Base-by-base conservation (phyloP, 2,113 vertebrate genomes). In the Rhinolophus ferrumequinum region DNA sequence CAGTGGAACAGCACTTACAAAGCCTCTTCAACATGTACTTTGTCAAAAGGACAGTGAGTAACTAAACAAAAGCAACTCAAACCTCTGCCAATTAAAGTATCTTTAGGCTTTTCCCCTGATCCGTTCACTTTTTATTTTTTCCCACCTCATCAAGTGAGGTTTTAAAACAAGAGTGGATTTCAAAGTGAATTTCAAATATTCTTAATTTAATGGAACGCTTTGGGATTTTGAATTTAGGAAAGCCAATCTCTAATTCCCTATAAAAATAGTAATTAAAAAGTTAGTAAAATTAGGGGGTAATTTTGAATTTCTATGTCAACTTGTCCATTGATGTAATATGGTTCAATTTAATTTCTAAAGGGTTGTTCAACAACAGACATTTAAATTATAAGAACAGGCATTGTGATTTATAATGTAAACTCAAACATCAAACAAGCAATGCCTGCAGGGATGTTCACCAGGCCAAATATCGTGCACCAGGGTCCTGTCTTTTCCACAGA, bases 21-120 rank as follows among this genome's bases (percentile, higher is more conserved):
- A 98, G 98, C 95, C 97, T 98, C 97, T 98, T 98, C 97, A 97
- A 84, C 93, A 16, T 0, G 7, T 84, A 96, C 94, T 97, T 98
- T 97, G 96, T 98, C 97, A 98, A 98, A 98, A 95, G 91, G 96
- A 96, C 85, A 97, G 96, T 33, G 93, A 98, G 96, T 85, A 98
- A 97, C 83, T 91, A 98, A 98, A 98, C 95, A 97, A 98, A 97
- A 96, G 96, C 96, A 95, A 95, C 93, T 97, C 97, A 97, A 98
- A 97, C 93, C 92, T 97, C 95, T 95, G 90, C 95, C 98, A 98
- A 97, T 98, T 97, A 98, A 93, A 98, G 93, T 86, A 98, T 97
- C 98, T 98, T 96, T 84, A 98, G 98, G 98, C 95, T 98, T 94
- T 97, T 82, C 95, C 93, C 0, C 91, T 62, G 97, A 98, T 98